A percentile compares a stretch with the other conserved stretches of the same genome.
Evolutionary conservation across 2,888 invertebrate species (phyloP).

Genomic region (Actias luna): DNA sequence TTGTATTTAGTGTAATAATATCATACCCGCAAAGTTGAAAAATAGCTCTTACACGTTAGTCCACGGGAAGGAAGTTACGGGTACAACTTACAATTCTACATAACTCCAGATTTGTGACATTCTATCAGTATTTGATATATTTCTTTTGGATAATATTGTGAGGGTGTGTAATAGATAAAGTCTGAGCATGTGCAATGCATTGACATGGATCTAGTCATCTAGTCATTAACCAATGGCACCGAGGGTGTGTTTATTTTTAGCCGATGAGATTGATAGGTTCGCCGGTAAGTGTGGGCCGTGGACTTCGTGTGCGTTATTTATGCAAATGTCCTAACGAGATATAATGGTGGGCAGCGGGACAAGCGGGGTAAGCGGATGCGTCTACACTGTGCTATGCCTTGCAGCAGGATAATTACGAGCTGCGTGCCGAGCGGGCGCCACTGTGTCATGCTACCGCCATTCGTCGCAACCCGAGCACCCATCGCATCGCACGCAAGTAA

Average conservation of each 20-base stretch:
- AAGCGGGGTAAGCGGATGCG: conserved; percentile 57
- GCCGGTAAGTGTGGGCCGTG: conserved; percentile 57
- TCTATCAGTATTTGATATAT: no score
- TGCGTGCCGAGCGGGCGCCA: conserved; percentile 59
- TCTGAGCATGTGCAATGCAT: conserved; percentile 31
- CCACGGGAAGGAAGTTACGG: no score
- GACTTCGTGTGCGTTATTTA: conserved; percentile 69
- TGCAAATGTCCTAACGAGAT: conserved; percentile 80
- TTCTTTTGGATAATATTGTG: no score
- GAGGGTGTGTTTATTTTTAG: conserved; percentile 67
- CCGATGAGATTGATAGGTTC: conserved; percentile 69
- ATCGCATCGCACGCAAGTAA: conserved; percentile 56
- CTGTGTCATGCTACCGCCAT: conserved; percentile 37
- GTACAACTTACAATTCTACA: no score
- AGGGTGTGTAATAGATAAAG: conserved; percentile 31
- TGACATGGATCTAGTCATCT: conserved; percentile 28
- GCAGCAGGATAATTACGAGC: conserved; percentile 77
- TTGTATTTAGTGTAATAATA: no score
- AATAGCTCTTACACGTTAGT: no score
- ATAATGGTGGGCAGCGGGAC: conserved; percentile 66
- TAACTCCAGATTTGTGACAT: no score
- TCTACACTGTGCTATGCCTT: conserved; percentile 43
- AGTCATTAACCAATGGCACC: conserved; percentile 56
- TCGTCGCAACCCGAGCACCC: conserved; percentile 26
- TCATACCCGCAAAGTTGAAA: no score